Evolutionary conservation across 2,888 invertebrate genomes (phyloP).

Genomic region (Hypena proboscidalis): DNA sequence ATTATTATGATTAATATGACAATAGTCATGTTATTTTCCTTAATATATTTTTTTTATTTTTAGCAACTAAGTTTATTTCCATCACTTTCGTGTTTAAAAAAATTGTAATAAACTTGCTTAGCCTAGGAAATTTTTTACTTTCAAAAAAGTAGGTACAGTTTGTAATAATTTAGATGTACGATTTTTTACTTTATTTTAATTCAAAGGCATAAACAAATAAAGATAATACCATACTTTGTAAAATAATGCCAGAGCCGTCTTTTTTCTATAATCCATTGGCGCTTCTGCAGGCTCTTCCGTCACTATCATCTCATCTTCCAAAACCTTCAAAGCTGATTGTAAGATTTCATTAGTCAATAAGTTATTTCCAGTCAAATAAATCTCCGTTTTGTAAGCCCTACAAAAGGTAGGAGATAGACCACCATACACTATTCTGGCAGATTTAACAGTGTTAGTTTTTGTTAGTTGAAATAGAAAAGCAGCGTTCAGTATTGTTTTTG

Average conservation of each 20-base stretch:
- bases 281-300: constrained; percentile 77
- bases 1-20: neutral
- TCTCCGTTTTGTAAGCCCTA: constrained; percentile 82
- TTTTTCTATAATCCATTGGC: constrained; percentile 82
- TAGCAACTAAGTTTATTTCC: too few relatives aligned
- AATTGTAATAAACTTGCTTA: too few relatives aligned
- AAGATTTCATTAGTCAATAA: constrained; percentile 69
- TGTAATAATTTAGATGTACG: too few relatives aligned
- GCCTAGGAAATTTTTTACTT: too few relatives aligned
- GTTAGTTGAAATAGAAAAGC: constrained; percentile 87
- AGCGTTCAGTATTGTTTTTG: constrained; percentile 91
- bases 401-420: constrained; percentile 73
- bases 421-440: constrained; percentile 80
- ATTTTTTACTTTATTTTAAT: too few relatives aligned
- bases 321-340: constrained; percentile 54
- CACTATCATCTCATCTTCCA: constrained; percentile 55
- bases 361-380: constrained; percentile 68
- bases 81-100: too few relatives aligned
- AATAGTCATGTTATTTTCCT: too few relatives aligned
- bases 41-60: too few relatives aligned
- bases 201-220: too few relatives aligned
- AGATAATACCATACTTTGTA: constrained; percentile 45
- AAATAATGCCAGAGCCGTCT: constrained; percentile 85
- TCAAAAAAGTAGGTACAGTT: too few relatives aligned
- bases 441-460: constrained; percentile 17